phyloP scores from a whole-genome alignment of 2,113 vertebrate species.

The Melanerpes aurifrons region DNA sequence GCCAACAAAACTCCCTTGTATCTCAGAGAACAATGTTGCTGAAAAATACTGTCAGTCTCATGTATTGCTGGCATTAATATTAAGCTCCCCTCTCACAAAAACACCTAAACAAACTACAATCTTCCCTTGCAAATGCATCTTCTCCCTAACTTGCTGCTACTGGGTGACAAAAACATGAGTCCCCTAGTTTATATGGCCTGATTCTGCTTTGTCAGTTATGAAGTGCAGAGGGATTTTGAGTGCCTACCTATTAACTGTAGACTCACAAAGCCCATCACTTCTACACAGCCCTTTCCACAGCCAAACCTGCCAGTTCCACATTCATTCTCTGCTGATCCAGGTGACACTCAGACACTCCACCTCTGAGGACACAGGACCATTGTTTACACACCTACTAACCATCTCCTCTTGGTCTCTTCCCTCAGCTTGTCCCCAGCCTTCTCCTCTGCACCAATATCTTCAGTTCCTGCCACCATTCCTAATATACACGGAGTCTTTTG shows the following conservation, averaged over 20 bases:
- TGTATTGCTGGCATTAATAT: neutral
- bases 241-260: neutral
- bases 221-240: neutral
- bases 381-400: neutral
- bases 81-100: neutral
- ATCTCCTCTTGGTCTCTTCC: neutral
- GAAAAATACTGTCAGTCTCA: neutral
- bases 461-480: conserved; percentile 15
- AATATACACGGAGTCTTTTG: neutral
- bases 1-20: conserved; percentile 45
- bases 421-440: neutral
- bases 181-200: neutral
- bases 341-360: neutral
- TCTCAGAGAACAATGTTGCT: conserved; percentile 3
- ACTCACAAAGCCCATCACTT: neutral
- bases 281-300: neutral
- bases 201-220: neutral
- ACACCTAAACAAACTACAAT: neutral
- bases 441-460: neutral
- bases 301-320: neutral
- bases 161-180: neutral
- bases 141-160: neutral
- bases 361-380: neutral
- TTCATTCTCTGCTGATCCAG: neutral
- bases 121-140: neutral